Evolutionary conservation across 1,140 invertebrate species (phyloP), one percentile per base, ranked within the genome.

Genomic region (Brachionus manjavacas): DNA sequence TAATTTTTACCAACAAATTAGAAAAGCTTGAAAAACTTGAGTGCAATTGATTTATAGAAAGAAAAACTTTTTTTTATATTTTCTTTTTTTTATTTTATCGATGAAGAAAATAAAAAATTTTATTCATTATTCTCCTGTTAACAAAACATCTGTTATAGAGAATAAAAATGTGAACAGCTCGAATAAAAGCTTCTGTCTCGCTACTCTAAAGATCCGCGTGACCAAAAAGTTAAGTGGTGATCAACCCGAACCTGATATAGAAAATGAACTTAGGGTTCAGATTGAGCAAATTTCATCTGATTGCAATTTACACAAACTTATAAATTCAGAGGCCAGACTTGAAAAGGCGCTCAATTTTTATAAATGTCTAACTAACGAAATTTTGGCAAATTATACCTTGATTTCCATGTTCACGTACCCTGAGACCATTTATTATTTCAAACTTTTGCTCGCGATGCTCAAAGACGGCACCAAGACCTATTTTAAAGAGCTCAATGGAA

Each of bases 1-100:
- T 74, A 41, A 25, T 31, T 74, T 74, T 74, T 74, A 43, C 39
- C 39, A 41, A 39, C 39, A 41, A 74, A 74, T 74, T 74, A 39
- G 35, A 74, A 41, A 74, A 74, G 35, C 70, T 74, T 39, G 25
- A 31, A 31, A 68, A 68, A 23, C 8, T 20, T 60, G 52, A 60
- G 52, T 60, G 52, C n/a, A 20, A 60, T 60, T 20, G 8, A 9
- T 60, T 60, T 31, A 35, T 12, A 6, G 3, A 28, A 39, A 16
- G 2, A 35, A 70, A 35, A 35, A 39, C 35, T 31, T 70, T 70
- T 70, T 31, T 39, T 14, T 70, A 25, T 2, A 20, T 66, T 66
- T 1, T 9, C 12, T n/a, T 2, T 35, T 70, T 70, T 31, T 12
- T 31, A 35, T 20, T 70, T 35, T 70, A 49, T 46, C 52, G 52